Conservation (phyloP, 2,113 vertebrate species). For the Acrocephalus arundinaceus region DNA sequence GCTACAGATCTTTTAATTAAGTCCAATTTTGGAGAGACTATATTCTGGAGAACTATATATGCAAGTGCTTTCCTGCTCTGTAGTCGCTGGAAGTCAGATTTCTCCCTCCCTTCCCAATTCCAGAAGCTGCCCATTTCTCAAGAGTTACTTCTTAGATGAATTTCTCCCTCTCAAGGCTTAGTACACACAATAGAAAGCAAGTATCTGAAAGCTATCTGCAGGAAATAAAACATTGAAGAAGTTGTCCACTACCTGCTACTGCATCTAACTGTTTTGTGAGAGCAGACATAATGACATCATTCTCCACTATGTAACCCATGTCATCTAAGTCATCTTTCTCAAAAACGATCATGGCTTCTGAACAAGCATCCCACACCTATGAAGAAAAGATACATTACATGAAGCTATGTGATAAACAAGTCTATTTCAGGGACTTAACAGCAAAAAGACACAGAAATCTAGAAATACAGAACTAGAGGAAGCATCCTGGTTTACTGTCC, state of each 20-base stretch:
- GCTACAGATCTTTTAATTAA: not conserved
- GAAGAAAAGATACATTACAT: not conserved
- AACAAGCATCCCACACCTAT: slow-evolving; percentile 98
- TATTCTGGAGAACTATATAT: not conserved
- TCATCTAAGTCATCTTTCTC: slow-evolving; percentile 92
- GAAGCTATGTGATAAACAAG: not conserved
- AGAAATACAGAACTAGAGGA: not conserved
- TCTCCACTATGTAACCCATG: slow-evolving; percentile 97
- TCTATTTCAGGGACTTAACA: not conserved
- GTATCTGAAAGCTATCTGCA: not conserved
- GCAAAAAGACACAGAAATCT: not conserved
- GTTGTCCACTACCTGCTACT: slow-evolving; percentile 79
- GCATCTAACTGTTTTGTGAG: slow-evolving; percentile 88
- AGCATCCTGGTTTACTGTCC: not conserved
- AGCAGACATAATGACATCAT: slow-evolving; percentile 89
- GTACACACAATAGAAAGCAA: not conserved
- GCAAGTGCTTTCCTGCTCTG: not conserved
- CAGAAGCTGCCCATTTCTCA: not conserved
- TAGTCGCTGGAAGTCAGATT: not conserved
- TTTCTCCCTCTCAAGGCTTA: not conserved
- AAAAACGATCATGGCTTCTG: slow-evolving; percentile 94
- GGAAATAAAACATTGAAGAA: slow-evolving; percentile 16
- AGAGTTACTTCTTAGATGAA: not conserved
- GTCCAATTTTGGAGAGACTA: not conserved
- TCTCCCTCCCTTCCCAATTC: not conserved